Evolutionary conservation across 2,888 invertebrate species (phyloP).

Genomic region (Dynastes hyllus): DNA sequence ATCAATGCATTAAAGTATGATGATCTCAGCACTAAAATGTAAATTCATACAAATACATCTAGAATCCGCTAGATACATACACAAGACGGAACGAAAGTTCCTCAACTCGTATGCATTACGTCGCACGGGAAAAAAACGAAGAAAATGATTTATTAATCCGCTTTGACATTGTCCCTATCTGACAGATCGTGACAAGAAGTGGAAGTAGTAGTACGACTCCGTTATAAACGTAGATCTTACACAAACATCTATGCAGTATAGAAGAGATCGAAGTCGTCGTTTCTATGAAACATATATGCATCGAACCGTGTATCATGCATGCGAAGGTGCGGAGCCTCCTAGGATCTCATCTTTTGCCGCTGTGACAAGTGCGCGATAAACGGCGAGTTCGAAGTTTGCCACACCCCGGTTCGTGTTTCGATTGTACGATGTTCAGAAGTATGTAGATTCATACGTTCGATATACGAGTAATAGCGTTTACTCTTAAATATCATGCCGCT

Average conservation of each 20-base stretch:
- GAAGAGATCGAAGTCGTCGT: too few relatives aligned
- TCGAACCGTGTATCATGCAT: slow-evolving; percentile 28
- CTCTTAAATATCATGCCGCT: too few relatives aligned
- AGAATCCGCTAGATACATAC: too few relatives aligned
- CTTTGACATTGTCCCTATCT: slow-evolving; percentile 54
- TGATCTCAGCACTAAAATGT: too few relatives aligned
- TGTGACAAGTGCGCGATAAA: slow-evolving; percentile 56
- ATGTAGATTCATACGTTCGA: slow-evolving; percentile 49
- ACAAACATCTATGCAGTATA: slow-evolving; percentile 29
- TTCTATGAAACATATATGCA: too few relatives aligned
- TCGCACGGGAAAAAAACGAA: background rate
- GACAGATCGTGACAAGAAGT: slow-evolving; percentile 55
- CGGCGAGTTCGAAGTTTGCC: slow-evolving; percentile 54
- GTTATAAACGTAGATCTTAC: slow-evolving; percentile 13
- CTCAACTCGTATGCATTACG: background rate
- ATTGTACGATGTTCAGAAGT: slow-evolving; percentile 31
- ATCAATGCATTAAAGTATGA: too few relatives aligned
- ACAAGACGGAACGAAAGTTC: background rate
- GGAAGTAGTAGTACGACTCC: slow-evolving; percentile 52
- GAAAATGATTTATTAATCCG: slow-evolving; percentile 55
- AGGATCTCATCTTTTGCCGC: slow-evolving; percentile 29
- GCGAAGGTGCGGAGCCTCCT: slow-evolving; percentile 52
- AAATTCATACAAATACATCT: too few relatives aligned
- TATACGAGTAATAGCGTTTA: too few relatives aligned
- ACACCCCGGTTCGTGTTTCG: slow-evolving; percentile 58